Evolutionary conservation across 1,140 invertebrate species (phyloP), one percentile per base, ranked within the genome.

Genomic region (Bombus superbus): DNA sequence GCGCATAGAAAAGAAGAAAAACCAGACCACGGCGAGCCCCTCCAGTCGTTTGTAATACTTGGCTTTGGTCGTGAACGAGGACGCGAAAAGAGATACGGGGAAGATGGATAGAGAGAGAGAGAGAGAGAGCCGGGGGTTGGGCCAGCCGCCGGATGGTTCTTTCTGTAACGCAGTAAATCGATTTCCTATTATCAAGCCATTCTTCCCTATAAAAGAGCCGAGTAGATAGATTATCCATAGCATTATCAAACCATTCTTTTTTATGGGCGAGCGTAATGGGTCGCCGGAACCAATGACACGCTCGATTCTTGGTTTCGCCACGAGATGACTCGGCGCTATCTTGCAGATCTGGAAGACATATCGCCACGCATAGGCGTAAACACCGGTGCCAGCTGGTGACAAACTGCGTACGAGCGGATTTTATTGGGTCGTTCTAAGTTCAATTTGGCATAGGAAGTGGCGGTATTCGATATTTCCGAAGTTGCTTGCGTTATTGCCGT

Each of bases 171-270:
- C 85, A 59, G 77, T 83, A 88, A 90, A 90, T 90, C 89, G 88
- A 90, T 90, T 90, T 90, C 83, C 89, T 88, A 90, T 90, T 90
- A 88, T 88, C 88, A 59, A 80, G 62, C 80, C 78, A 73, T 83
- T 90, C 89, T 86, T 88, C 42, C 76, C 75, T 82, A 88, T 80
- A 85, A 85, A 87, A 44, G 75, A 83, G 42, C 71, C 83, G 83
- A 88, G 86, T 88, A 87, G 88, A 83, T 90, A 83, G 86, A 90
- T 90, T 90, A 90, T 90, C 82, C 88, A 38, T 38, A 35, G 76
- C 84, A 85, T 90, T 90, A 90, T 90, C 89, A 83, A 82, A 71
- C 76, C 79, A 42, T 89, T 86, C 64, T 84, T 87, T 88, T 87
- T 88, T 89, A 86, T 64, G 74, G 66, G 38, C 38, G 18, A 44